Base-by-base conservation (phyloP, 2,797 vertebrate genomes). In the Cephalopachus bancanus region DNA sequence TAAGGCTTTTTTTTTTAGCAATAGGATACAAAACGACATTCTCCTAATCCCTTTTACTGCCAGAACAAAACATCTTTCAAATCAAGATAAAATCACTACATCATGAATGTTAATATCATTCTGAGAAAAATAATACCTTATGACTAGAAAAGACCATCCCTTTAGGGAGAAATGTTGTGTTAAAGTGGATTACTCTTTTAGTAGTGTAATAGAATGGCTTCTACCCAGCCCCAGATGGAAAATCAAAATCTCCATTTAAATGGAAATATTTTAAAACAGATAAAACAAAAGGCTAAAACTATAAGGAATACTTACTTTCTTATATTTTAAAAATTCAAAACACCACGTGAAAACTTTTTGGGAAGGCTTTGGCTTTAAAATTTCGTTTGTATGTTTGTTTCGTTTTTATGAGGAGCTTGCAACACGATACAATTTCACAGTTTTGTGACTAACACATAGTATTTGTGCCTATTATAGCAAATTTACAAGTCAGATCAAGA, bases 171-270 rank as follows among this genome's bases (percentile, higher is more conserved):
- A 98, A 98, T 98, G 96, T 76, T 98, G 95, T 98, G 95, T 97
- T 98, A 97, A 97, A 98, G 97, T 97, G 94, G 97, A 98, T 98
- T 98, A 98, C 96, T 98, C 96, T 98, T 98, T 98, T 97, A 98
- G 96, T 76, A 96, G 71, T 93, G 20, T 97, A 98, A 98, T 87
- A 94, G 96, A 98, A 98, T 97, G 85, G 96, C 83, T 98, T 96
- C 95, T 75, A 98, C 88, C 90, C 96, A 97, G 97, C 98, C 97
- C 96, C 97, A 98, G 89, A 98, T 97, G 96, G 97, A 98, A 98
- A 98, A 98, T 98, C 96, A 98, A 98, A 98, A 98, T 96, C 98
- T 94, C 88, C 96, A 98, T 98, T 98, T 98, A 98, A 98, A 98
- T 98, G 88, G 96, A 98, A 98, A 98, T 97, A 98, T 91, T 97